phyloP scores from a whole-genome alignment of 2,113 vertebrate genomes.

The Vombatus ursinus region DNA sequence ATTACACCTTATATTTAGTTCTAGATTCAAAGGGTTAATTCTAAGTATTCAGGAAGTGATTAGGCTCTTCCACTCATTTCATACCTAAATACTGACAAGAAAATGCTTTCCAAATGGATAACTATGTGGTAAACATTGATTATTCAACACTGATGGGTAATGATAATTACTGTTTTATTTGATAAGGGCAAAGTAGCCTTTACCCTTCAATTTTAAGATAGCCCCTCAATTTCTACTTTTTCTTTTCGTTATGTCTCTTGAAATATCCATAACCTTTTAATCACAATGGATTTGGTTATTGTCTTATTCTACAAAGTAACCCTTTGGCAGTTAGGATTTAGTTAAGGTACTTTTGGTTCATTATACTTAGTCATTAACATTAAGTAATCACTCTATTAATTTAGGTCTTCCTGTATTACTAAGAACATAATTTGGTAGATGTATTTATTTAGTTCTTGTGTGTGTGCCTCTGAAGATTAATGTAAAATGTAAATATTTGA shows the following conservation, averaged over 20 bases:
- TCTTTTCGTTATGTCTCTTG: neutral
- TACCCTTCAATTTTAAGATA: neutral
- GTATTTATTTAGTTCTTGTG: neutral
- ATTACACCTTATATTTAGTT: neutral
- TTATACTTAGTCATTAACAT: neutral
- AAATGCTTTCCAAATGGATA: neutral
- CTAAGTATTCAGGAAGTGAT: neutral
- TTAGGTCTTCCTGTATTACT: neutral
- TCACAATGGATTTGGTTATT: neutral
- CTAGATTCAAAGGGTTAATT: neutral
- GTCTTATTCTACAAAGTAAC: neutral
- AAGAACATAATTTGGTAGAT: neutral
- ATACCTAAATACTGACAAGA: neutral
- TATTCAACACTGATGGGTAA: neutral
- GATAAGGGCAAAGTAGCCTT: neutral
- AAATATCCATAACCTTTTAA: neutral
- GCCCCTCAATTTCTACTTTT: neutral
- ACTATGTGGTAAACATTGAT: neutral
- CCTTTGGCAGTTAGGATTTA: neutral
- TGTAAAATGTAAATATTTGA: neutral
- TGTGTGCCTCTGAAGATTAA: too few species aligned
- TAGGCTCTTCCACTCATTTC: neutral
- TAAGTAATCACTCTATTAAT: neutral
- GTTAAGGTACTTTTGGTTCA: neutral
- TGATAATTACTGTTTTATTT: neutral